Base-by-base conservation (phyloP, 2,888 invertebrate species). In the Himalopsyche japonica region DNA sequence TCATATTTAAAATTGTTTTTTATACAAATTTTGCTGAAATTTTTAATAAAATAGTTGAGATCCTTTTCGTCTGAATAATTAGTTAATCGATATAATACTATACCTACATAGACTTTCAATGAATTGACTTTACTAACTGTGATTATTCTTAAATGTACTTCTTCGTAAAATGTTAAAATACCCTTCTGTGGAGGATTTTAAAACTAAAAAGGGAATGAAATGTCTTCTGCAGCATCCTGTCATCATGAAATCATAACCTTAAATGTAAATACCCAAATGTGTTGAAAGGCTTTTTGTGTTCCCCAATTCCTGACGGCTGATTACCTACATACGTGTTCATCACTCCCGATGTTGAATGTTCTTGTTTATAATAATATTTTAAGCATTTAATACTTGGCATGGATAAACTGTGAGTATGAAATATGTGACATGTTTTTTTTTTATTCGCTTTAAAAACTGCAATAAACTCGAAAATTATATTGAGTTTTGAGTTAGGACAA, bases 221-320 rank as follows among this genome's bases (percentile, higher is more conserved):
- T 70, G 70, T 70, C 27, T 70, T 27, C 70, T 27, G 70, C 20
- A 24, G 70, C 70, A 70, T 70, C 70, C 70, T 70, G 24, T 70
- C 70, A 57, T 57, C 57, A 70, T 70, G 27, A 70, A 27, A 70
- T 70, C 70, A 70, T 70, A 70, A 70, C 70, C 70, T 30, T 70
- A 70, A 70, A 70, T 70, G 70, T 70, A 70, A 70, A 70, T 70
- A 70, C 70, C 70, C 70, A 70, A 70, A 70, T 70, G 70, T 70
- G 70, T 70, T 24, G 70, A 70, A 70, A 70, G 70, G 70, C 70
- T 70, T 70, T 70, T 27, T 70, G 70, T 70, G 70, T 70, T 70
- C 70, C 70, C 70, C 30, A 70, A 30, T 12, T 70, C 70, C 70
- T 70, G 70, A 70, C 70, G 70, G 70, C 70, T 70, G 70, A 27